Base-by-base conservation (phyloP, 1,140 invertebrate species). In the Papilio dardanus region DNA sequence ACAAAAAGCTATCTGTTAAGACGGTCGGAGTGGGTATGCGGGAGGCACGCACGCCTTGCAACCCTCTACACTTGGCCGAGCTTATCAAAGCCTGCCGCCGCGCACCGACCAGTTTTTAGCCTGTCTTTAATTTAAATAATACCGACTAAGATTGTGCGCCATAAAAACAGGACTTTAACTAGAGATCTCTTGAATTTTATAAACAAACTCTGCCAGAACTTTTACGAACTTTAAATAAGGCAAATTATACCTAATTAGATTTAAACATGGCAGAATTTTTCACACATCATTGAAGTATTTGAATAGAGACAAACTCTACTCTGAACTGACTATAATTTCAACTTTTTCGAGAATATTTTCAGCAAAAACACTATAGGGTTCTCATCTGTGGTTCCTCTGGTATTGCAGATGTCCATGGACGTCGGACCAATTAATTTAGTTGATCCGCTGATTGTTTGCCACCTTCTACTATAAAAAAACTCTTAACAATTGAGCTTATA, bases 81-180 rank as follows among this genome's bases (percentile, higher is more conserved):
- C 33, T 50, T 77, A 77, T 83, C 80, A 83, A 83, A 83, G 82
- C 71, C 68, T 54, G 80, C 82, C 82, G 82, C 78, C 69, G 66
- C 65, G 77, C 40, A 65, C 46, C 50, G 77, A 83, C 82, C 80
- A 76, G 80, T 81, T 83, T 81, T 74, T 75, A 75, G 42, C 40
- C 37, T 58, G 65, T 58, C 76, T 75, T 83, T 78, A 71, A 80
- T 79, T 81, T 79, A 83, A 81, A 81, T 81, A 83, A 79, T 78
- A 81, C 78, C 76, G 69, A 74, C 76, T 71, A 37, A 35, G 74
- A 75, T 66, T 40, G 40, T 58, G 66, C 67, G 75, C 46, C 62
- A 74, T 74, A 74, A 66, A 69, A 33, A 76, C 73, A 77, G 46
- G 69, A 50, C 77, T 66, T 73, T 78, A 75, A 71, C 71, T 50